These are phyloP conservation scores for Drosophila quinaria DNA, from an alignment of 2,888 invertebrate genomes.

Conservation along the genomic window DNA sequence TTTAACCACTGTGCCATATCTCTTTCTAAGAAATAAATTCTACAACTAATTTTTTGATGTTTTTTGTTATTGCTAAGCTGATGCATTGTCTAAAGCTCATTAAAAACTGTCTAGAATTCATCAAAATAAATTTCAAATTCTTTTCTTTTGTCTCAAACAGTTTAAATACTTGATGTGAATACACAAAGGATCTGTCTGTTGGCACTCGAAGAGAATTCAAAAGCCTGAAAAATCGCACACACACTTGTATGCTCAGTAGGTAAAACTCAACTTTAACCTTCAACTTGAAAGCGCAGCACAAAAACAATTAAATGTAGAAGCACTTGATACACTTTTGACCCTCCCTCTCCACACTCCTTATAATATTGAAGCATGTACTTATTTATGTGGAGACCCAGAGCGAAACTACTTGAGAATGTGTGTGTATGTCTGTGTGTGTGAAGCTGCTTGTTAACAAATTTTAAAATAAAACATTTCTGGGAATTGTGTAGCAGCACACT, in stretches of 20 bases:
- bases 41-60: conserved; percentile 16
- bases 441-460: conserved; percentile 76
- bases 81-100: conserved; percentile 10
- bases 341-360: conserved; percentile 3
- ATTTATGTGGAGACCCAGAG: conserved; percentile 28
- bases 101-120: conserved; percentile 31
- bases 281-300: conserved; percentile 65
- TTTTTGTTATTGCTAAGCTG: background rate
- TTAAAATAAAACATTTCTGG: conserved; percentile 74
- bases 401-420: conserved; percentile 7
- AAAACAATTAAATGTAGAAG: conserved; percentile 48
- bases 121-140: conserved; percentile 26
- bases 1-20: conserved; percentile 3
- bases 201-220: conserved; percentile 34
- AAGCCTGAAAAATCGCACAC: conserved; percentile 38
- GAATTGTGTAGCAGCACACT: conserved; percentile 58
- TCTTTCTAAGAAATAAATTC: conserved; percentile 8
- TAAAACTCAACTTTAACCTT: conserved; percentile 72
- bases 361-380: conserved; percentile 10
- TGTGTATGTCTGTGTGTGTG: conserved; percentile 30
- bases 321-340: conserved; percentile 75
- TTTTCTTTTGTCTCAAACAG: conserved; percentile 30
- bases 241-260: conserved; percentile 11
- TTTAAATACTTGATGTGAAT: conserved; percentile 22
- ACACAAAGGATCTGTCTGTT: conserved; percentile 57